A percentile compares a stretch with the other conserved stretches of the same genome.
Evolutionary conservation across 2,113 vertebrate genomes (phyloP).

Genomic region (Poecile atricapillus): DNA sequence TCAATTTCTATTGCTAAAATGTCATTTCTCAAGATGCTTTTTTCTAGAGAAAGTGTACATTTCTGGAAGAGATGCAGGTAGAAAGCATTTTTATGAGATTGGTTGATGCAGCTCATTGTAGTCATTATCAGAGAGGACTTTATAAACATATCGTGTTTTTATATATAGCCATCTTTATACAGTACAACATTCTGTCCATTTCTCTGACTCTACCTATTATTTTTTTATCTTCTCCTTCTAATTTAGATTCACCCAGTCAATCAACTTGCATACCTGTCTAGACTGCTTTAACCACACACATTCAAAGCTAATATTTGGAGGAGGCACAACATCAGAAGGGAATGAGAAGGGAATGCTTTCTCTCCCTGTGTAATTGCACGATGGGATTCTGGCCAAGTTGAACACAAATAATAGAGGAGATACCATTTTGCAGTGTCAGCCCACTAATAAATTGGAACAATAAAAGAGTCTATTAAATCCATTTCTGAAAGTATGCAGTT

Average conservation of each 20-base stretch:
- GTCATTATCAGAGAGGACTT: not conserved
- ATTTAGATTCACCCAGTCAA: conserved; percentile 13
- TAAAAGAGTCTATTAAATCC: conserved; percentile 13
- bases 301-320: not conserved
- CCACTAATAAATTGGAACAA: conserved; percentile 29
- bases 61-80: not conserved
- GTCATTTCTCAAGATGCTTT: not conserved
- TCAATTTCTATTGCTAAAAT: not conserved
- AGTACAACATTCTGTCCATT: not conserved
- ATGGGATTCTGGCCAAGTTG: not conserved
- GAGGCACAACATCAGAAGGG: not conserved
- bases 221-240: not conserved
- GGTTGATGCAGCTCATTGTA: not conserved
- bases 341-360: not conserved
- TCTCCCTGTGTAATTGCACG: not conserved
- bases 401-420: not conserved
- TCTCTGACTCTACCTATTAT: not conserved
- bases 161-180: not conserved
- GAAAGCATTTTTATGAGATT: conserved; percentile 14
- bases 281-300: not conserved
- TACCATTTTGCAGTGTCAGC: conserved; percentile 8
- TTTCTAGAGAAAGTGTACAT: not conserved
- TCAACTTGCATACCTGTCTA: not conserved
- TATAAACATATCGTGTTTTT: not conserved
- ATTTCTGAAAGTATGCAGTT: conserved; percentile 26